Percentiles rank a stretch among this genome's conserved stretches.
These are phyloP conservation scores for Mareca penelope DNA, from an alignment of 2,797 vertebrate genomes.

Conservation along the genomic window DNA sequence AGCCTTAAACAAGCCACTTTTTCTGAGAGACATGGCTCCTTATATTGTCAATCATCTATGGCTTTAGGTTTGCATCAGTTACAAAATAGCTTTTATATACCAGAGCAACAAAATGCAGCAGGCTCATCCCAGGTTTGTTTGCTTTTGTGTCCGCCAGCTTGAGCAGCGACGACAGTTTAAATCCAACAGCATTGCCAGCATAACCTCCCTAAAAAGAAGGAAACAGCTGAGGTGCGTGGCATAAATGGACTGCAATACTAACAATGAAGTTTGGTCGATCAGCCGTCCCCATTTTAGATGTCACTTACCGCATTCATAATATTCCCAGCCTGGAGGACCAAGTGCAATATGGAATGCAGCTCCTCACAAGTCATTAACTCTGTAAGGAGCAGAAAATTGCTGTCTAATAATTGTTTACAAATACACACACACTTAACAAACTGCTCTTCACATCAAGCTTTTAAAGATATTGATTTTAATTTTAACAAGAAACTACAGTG, in stretches of 20 bases:
- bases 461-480: neutral
- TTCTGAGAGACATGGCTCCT: neutral
- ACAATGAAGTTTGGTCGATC: neutral
- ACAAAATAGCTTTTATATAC: conserved; percentile 74
- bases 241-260: neutral
- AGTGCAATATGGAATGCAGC: conserved; percentile 92
- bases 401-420: conserved; percentile 14
- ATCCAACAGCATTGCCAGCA: conserved; percentile 96
- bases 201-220: conserved; percentile 88
- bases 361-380: conserved; percentile 95
- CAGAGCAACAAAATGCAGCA: conserved; percentile 97
- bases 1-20: neutral
- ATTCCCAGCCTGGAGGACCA: conserved; percentile 98
- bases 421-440: neutral
- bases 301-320: conserved; percentile 97
- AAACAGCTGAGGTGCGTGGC: conserved; percentile 11
- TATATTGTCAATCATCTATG: neutral
- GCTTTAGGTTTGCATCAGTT: neutral
- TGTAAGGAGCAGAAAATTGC: conserved; percentile 69
- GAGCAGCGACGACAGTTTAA: conserved; percentile 95
- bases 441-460: neutral
- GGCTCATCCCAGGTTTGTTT: conserved; percentile 98
- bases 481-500: neutral
- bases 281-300: neutral
- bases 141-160: conserved; percentile 97